phyloP scores from a whole-genome alignment of 2,113 vertebrate species.

The Heterocephalus glaber region DNA sequence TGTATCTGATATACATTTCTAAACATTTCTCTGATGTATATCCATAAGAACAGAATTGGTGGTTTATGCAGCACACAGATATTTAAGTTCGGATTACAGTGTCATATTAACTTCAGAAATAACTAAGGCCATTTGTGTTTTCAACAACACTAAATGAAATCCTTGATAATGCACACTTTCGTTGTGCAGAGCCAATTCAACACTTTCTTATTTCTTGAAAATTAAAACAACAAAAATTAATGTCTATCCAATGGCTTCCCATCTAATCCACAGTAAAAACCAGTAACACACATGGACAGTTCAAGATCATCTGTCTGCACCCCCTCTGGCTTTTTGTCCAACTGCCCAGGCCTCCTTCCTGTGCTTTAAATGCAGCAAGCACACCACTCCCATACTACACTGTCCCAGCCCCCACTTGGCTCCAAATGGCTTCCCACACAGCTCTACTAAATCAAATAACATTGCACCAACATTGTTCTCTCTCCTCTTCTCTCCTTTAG shows the following conservation, averaged over 20 bases:
- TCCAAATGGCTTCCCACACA: background rate
- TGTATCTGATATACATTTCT: background rate
- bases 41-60: background rate
- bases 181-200: background rate
- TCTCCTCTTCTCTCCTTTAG: background rate
- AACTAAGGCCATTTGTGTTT: background rate
- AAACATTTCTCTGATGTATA: background rate
- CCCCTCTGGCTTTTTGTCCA: background rate
- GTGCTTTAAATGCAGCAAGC: background rate
- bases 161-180: background rate
- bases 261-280: background rate
- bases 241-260: background rate
- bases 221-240: background rate
- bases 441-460: background rate
- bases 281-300: background rate
- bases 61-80: background rate
- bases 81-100: background rate
- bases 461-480: too few species aligned
- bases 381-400: accelerated
- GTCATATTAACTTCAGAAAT: background rate
- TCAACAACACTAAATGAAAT: background rate
- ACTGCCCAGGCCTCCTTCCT: too few species aligned
- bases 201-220: background rate
- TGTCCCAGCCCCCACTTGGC: background rate
- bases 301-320: too few species aligned